phyloP scores from a whole-genome alignment of 2,113 vertebrate genomes.

The Neotoma lepida region DNA sequence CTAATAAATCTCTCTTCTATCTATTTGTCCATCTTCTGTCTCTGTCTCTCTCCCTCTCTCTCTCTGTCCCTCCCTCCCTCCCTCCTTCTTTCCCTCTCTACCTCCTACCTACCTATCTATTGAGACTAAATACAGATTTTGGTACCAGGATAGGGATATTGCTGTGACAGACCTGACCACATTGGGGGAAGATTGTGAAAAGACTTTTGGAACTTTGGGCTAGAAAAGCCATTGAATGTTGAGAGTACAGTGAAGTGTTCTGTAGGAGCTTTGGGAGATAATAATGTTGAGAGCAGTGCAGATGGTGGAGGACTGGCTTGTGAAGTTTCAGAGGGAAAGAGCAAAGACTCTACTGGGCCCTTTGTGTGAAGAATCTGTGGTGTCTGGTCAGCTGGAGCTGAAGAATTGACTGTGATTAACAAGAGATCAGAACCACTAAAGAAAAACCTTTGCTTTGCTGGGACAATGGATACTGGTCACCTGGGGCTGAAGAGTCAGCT shows the following conservation, averaged over 20 bases:
- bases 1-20: background rate
- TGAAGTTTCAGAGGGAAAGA: background rate
- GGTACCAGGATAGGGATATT: background rate
- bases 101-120: background rate
- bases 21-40: background rate
- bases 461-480: background rate
- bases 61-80: background rate
- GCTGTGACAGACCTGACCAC: background rate
- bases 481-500: background rate
- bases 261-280: background rate
- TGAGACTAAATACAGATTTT: background rate
- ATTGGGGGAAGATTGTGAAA: background rate
- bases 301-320: background rate
- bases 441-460: background rate
- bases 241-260: background rate
- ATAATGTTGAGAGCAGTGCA: background rate
- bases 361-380: background rate
- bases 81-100: too few relatives aligned
- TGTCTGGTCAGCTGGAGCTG: background rate
- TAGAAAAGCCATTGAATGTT: background rate
- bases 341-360: background rate
- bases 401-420: background rate
- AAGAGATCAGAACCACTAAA: background rate
- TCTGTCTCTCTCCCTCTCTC: background rate
- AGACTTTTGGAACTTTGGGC: background rate